These are phyloP conservation scores for Ploceus nigricollis DNA, from an alignment of 2,113 vertebrate genomes.

Conservation along the genomic window DNA sequence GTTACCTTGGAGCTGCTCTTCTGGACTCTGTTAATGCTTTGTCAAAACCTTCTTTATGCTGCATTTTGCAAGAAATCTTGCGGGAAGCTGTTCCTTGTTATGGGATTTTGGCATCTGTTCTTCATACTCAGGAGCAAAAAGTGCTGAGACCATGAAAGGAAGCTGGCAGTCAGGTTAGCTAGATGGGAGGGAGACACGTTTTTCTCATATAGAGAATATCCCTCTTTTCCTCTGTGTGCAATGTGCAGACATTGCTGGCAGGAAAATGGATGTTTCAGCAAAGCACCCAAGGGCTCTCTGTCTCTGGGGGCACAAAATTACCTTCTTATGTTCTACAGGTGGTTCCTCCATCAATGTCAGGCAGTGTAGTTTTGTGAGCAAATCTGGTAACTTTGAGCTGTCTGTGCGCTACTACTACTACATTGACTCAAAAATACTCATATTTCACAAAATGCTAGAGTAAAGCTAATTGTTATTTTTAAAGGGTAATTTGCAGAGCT, in stretches of 20 bases:
- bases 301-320: neutral
- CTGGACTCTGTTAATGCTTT: constrained; percentile 9
- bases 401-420: neutral
- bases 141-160: constrained; percentile 21
- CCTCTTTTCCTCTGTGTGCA: neutral
- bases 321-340: neutral
- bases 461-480: neutral
- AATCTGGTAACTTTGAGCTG: neutral
- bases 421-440: neutral
- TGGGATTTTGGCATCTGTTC: constrained; percentile 20
- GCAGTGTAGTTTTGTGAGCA: neutral
- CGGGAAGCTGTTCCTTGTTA: constrained; percentile 4
- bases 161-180: neutral
- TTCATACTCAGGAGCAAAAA: neutral
- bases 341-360: neutral
- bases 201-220: neutral
- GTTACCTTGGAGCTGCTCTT: constrained; percentile 27
- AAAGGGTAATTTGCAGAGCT: neutral
- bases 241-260: neutral
- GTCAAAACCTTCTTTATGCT: neutral
- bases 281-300: neutral
- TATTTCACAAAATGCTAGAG: neutral
- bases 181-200: neutral
- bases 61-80: neutral
- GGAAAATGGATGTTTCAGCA: neutral